Conservation (phyloP, 2,797 vertebrate species). For the Macrochelys suwanniensis region DNA sequence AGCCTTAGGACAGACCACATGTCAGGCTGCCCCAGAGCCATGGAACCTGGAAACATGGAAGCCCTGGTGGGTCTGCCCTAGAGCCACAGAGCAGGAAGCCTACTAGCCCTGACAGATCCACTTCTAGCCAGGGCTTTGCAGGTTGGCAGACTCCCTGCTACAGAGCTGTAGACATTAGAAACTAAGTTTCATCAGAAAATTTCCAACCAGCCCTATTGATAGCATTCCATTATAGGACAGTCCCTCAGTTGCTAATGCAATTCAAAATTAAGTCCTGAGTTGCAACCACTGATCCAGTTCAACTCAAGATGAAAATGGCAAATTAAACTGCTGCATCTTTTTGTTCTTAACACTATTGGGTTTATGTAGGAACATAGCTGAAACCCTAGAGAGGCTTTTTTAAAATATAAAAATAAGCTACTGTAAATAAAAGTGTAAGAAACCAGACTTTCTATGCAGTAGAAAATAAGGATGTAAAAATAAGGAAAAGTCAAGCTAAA, state of each 20-base stretch:
- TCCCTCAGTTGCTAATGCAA: not conserved
- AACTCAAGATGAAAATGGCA: not conserved
- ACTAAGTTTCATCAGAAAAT: no score
- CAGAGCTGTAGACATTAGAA: no score
- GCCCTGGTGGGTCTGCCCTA: no score
- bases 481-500: not conserved
- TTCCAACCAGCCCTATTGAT: not conserved
- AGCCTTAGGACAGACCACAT: no score
- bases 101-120: no score
- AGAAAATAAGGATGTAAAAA: not conserved
- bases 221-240: fast-evolving
- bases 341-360: not conserved
- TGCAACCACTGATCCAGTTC: not conserved
- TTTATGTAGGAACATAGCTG: not conserved
- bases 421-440: not conserved
- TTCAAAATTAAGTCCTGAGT: not conserved
- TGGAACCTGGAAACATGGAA: no score
- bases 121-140: no score
- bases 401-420: not conserved
- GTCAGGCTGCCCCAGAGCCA: no score
- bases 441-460: not conserved
- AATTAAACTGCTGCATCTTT: not conserved
- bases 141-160: no score
- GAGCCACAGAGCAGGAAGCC: no score
- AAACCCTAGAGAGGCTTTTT: not conserved